phyloP scores from a whole-genome alignment of 2,888 invertebrate species.

The Lycocerus yunnanus region DNA sequence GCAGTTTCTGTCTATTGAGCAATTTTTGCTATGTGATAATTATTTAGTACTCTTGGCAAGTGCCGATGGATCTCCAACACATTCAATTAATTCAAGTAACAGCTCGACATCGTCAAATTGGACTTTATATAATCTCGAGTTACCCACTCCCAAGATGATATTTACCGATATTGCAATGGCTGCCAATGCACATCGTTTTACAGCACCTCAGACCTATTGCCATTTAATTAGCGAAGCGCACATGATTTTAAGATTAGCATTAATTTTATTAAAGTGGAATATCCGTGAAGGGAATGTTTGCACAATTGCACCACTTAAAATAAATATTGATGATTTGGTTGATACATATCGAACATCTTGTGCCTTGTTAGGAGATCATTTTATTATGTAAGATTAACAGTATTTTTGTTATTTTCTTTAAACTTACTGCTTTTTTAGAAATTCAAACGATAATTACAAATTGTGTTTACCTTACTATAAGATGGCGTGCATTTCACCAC shows the following conservation, averaged over 20 bases:
- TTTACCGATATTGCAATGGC: conserved; percentile 73
- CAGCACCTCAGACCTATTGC: conserved; percentile 70
- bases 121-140: conserved; percentile 74
- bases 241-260: conserved; percentile 63
- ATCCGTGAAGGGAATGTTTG: conserved; percentile 48
- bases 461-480: conserved; percentile 61
- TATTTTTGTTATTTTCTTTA: neutral
- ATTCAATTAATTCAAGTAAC: conserved; percentile 53
- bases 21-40: conserved; percentile 57
- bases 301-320: conserved; percentile 40
- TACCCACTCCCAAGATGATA: conserved; percentile 67
- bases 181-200: conserved; percentile 66
- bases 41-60: conserved; percentile 63
- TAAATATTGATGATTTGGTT: conserved; percentile 52
- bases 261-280: conserved; percentile 52
- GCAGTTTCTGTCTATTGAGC: conserved; percentile 68
- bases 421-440: conserved; percentile 40
- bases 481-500: conserved; percentile 59
- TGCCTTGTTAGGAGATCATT: conserved; percentile 62
- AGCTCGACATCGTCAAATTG: conserved; percentile 58
- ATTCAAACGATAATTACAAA: conserved; percentile 45
- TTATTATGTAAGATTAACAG: conserved; percentile 54
- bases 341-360: conserved; percentile 60
- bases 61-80: conserved; percentile 61
- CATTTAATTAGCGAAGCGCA: conserved; percentile 76